phyloP scores from a whole-genome alignment of 2,113 vertebrate genomes.

The Mungos mungo region DNA sequence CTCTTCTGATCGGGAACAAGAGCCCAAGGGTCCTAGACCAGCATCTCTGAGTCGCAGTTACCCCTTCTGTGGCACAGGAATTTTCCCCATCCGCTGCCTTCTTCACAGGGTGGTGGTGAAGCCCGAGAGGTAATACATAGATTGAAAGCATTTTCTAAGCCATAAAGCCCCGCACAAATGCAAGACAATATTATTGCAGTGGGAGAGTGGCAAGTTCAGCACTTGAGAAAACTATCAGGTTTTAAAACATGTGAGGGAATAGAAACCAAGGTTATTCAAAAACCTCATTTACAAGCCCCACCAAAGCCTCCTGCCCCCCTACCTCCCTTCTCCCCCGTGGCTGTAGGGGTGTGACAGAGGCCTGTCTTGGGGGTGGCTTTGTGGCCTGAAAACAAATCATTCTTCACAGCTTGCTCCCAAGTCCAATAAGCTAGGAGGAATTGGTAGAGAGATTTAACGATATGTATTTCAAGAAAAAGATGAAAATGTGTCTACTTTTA shows the following conservation, averaged over 20 bases:
- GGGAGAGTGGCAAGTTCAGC: slow-evolving; percentile 41
- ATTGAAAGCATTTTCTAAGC: background rate
- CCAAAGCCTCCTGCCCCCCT: background rate
- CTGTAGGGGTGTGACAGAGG: slow-evolving; percentile 67
- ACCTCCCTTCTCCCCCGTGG: slow-evolving; percentile 40
- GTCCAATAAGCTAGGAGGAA: slow-evolving; percentile 76
- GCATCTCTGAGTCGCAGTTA: background rate
- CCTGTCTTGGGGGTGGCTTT: slow-evolving; percentile 72
- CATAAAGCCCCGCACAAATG: slow-evolving; percentile 36
- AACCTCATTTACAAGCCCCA: slow-evolving; percentile 72
- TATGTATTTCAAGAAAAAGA: slow-evolving; percentile 66
- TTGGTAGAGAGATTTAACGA: slow-evolving; percentile 71
- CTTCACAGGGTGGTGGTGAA: background rate
- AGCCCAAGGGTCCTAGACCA: background rate
- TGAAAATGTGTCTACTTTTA: slow-evolving; percentile 73
- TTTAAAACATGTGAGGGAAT: slow-evolving; percentile 60
- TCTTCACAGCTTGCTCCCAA: slow-evolving; percentile 75
- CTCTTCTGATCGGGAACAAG: background rate
- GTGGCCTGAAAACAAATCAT: slow-evolving; percentile 78
- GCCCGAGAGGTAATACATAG: background rate
- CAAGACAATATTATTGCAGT: background rate
- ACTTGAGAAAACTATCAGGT: slow-evolving; percentile 69
- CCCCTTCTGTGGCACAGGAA: background rate
- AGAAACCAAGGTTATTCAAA: slow-evolving; percentile 68
- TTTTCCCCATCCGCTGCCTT: background rate